Evolutionary conservation across 2,797 vertebrate genomes (phyloP).

Genomic region (Rhinatrema bivittatum): DNA sequence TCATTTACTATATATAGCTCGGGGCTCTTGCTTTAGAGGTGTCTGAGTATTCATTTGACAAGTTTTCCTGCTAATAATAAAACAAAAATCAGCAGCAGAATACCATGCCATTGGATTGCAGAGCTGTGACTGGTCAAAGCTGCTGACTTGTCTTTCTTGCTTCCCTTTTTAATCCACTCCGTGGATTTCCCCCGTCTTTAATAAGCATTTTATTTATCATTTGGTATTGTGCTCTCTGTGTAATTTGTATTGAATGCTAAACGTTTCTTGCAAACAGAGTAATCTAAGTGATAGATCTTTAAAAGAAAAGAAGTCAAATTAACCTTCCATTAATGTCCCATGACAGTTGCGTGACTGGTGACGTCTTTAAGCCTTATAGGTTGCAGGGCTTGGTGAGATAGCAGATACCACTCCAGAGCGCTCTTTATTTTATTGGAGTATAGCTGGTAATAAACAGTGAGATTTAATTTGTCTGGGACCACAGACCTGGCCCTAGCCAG

Average conservation of each 20-base stretch:
- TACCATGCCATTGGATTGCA: neutral
- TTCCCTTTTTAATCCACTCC: neutral
- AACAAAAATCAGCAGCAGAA: neutral
- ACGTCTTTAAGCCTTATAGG: slow-evolving; percentile 66
- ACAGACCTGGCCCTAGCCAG: slow-evolving; percentile 41
- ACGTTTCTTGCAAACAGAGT: neutral
- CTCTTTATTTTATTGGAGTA: slow-evolving; percentile 64
- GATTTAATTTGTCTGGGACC: slow-evolving; percentile 63
- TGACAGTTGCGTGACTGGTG: slow-evolving; percentile 53
- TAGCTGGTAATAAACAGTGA: slow-evolving; percentile 64
- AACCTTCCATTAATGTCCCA: slow-evolving; percentile 41
- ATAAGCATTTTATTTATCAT: slow-evolving; percentile 6
- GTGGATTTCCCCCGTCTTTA: neutral
- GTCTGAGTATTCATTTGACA: slow-evolving; percentile 7
- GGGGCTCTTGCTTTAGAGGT: slow-evolving; percentile 5
- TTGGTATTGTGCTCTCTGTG: accelerated
- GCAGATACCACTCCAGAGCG: slow-evolving; percentile 52
- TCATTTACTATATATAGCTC: slow-evolving; percentile 32
- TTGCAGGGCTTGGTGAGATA: slow-evolving; percentile 60
- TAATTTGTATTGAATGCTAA: too few relatives aligned
- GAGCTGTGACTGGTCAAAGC: neutral
- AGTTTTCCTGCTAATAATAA: slow-evolving; percentile 1
- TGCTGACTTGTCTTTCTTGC: neutral
- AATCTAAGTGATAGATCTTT: slow-evolving; percentile 26
- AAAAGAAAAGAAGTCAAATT: slow-evolving; percentile 42